Evolutionary conservation across 2,888 invertebrate genomes (phyloP).

Genomic region (Apamea anceps): DNA sequence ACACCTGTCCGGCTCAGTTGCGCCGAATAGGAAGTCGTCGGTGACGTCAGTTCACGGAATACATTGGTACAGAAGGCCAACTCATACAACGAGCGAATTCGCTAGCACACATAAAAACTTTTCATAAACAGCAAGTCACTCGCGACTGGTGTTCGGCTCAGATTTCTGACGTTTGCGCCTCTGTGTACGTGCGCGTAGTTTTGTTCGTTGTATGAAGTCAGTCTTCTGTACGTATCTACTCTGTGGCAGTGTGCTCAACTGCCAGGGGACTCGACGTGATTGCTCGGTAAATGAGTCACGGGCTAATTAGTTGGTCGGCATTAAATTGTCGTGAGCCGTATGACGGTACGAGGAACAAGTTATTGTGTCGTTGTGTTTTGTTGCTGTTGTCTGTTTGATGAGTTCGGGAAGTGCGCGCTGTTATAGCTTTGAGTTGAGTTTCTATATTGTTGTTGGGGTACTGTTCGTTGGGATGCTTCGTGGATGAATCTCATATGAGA

Average conservation of each 20-base stretch:
- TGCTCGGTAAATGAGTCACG: conserved; percentile 62
- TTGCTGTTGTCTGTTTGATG: conserved; percentile 37
- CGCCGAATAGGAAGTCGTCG: conserved; percentile 18
- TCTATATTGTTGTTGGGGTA: neutral
- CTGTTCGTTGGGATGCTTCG: neutral
- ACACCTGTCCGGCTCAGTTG: conserved; percentile 30
- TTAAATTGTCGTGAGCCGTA: conserved; percentile 53
- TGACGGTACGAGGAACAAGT: conserved; percentile 39
- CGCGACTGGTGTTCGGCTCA: too few relatives aligned
- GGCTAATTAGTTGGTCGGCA: conserved; percentile 59
- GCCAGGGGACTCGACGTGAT: conserved; percentile 42
- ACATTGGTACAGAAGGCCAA: neutral
- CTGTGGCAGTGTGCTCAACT: neutral
- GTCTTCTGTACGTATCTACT: conserved; percentile 5
- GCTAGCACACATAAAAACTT: neutral
- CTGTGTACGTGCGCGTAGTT: too few relatives aligned
- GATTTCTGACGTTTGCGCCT: neutral
- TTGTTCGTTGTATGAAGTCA: neutral
- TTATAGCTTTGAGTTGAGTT: conserved; percentile 2
- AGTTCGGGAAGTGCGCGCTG: conserved; percentile 25
- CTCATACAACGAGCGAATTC: neutral
- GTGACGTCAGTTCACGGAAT: neutral
- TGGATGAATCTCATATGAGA: neutral
- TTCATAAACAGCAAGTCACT: neutral
- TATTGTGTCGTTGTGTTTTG: conserved; percentile 48